These are phyloP conservation scores for Seison nebaliae DNA, from an alignment of 1,140 invertebrate genomes.

Conservation along the genomic window DNA sequence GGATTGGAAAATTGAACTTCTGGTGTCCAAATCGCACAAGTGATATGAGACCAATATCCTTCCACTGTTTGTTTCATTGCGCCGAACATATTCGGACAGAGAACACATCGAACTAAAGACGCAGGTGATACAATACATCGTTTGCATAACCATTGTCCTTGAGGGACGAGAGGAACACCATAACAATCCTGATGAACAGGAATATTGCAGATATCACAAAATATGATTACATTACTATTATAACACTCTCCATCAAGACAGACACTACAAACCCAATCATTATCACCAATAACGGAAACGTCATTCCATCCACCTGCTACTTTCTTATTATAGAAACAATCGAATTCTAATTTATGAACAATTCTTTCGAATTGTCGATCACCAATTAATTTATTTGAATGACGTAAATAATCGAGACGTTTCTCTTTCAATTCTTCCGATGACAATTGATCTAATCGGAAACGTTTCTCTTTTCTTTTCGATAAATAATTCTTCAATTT, in stretches of 20 bases:
- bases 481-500: too few relatives aligned
- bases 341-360: not conserved
- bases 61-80: slow-evolving; percentile 94
- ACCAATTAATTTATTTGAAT: too few relatives aligned
- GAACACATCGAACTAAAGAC: slow-evolving; percentile 67
- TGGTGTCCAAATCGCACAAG: slow-evolving; percentile 92
- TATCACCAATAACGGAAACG: slow-evolving; percentile 42
- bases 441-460: too few relatives aligned
- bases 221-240: slow-evolving; percentile 76
- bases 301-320: too few relatives aligned
- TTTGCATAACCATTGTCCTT: slow-evolving; percentile 89
- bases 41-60: slow-evolving; percentile 84
- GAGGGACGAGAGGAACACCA: slow-evolving; percentile 90
- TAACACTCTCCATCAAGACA: slow-evolving; percentile 66
- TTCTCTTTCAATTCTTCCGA: too few relatives aligned
- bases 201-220: slow-evolving; percentile 97
- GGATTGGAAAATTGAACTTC: slow-evolving; percentile 81
- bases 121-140: slow-evolving; percentile 77
- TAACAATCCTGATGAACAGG: slow-evolving; percentile 98
- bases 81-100: slow-evolving; percentile 88
- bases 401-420: too few relatives aligned
- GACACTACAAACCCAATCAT: slow-evolving; percentile 90
- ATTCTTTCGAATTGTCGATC: not conserved
- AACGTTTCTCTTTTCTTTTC: too few relatives aligned
- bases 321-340: not conserved